phyloP scores from a whole-genome alignment of 2,888 invertebrate species.

The Cheilosia vulpina region DNA sequence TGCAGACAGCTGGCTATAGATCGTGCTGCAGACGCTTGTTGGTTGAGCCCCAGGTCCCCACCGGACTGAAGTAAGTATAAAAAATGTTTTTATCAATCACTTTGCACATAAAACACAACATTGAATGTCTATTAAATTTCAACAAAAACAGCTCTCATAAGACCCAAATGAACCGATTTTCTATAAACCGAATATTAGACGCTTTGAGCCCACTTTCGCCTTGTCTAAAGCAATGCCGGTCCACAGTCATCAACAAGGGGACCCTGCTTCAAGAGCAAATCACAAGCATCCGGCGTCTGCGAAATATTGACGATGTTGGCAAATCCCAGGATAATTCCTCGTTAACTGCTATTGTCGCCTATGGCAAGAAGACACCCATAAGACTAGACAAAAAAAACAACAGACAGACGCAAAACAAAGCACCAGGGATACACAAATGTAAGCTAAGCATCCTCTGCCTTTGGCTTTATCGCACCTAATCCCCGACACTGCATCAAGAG shows the following conservation, averaged over 20 bases:
- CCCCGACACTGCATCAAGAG: constrained; percentile 25
- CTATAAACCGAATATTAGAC: not conserved
- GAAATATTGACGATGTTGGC: constrained; percentile 23
- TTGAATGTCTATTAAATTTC: too few relatives aligned
- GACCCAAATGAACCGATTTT: not conserved
- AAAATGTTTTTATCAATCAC: too few relatives aligned
- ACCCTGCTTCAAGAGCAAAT: constrained; percentile 37
- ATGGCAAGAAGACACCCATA: constrained; percentile 3
- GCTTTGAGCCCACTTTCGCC: not conserved
- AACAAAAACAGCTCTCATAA: too few relatives aligned
- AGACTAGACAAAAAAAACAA: not conserved
- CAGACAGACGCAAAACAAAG: constrained; percentile 23
- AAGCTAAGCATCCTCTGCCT: constrained; percentile 19
- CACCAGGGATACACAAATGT: not conserved
- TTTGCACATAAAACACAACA: too few relatives aligned
- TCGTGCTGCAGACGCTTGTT: too few relatives aligned
- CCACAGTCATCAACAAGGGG: not conserved
- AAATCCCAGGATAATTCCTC: constrained; percentile 61
- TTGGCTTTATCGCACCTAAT: constrained; percentile 45
- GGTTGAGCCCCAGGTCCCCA: too few relatives aligned
- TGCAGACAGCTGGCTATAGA: too few relatives aligned
- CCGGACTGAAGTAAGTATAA: too few relatives aligned
- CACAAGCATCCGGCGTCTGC: constrained; percentile 23
- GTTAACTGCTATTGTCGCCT: constrained; percentile 65
- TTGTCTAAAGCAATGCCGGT: not conserved